These are phyloP conservation scores for Daphoenositta chrysoptera DNA, from an alignment of 2,113 vertebrate species.

Conservation along the genomic window DNA sequence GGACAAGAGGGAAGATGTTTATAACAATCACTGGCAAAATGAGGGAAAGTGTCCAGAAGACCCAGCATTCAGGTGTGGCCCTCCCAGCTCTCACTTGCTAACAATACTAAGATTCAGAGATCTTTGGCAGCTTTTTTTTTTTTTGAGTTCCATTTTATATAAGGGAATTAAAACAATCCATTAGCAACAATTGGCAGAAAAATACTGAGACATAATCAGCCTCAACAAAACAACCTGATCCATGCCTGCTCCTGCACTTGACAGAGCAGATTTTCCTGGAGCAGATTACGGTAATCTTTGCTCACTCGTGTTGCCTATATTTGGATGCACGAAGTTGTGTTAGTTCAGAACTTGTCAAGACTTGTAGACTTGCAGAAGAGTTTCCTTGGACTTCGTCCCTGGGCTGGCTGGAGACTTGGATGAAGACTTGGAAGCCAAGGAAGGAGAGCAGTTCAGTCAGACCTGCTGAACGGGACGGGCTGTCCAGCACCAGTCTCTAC, in stretches of 20 bases:
- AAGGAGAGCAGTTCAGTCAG: neutral
- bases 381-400: neutral
- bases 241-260: neutral
- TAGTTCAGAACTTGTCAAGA: neutral
- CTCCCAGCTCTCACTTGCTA: neutral
- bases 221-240: neutral
- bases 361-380: neutral
- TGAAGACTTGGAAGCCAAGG: neutral
- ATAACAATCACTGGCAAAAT: neutral
- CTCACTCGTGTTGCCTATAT: neutral
- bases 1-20: neutral
- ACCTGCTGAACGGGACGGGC: neutral
- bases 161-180: neutral
- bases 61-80: neutral
- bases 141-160: neutral
- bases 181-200: neutral
- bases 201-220: neutral
- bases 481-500: neutral
- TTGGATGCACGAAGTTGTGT: neutral
- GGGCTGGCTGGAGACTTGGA: neutral
- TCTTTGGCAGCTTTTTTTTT: neutral
- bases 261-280: neutral
- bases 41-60: neutral
- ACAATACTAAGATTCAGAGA: neutral
- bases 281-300: neutral